phyloP scores from a whole-genome alignment of 2,113 vertebrate species.

The Serilophus lunatus region DNA sequence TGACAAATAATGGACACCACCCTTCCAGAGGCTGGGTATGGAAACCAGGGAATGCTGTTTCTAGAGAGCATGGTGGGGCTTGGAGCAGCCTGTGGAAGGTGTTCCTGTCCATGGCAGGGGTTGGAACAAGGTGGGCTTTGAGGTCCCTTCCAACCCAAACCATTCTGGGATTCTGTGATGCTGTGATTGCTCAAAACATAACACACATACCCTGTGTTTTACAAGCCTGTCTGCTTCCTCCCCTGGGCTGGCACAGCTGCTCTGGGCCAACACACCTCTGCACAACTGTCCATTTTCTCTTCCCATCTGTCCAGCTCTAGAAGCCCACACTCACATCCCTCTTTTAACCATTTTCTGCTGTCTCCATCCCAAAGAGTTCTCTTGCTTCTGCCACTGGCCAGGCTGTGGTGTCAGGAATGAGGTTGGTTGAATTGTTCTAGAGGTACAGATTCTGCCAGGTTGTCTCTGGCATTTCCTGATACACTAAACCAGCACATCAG shows the following conservation, averaged over 20 bases:
- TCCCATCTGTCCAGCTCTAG: background rate
- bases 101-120: background rate
- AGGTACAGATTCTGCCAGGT: background rate
- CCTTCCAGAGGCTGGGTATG: rapidly evolving
- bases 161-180: background rate
- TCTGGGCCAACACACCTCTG: background rate
- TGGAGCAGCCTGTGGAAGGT: background rate
- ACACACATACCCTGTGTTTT: background rate
- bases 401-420: background rate
- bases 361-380: background rate
- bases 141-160: background rate
- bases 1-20: too few relatives aligned
- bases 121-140: rapidly evolving
- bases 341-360: background rate
- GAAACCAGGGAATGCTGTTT: rapidly evolving
- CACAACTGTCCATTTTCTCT: background rate
- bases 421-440: background rate
- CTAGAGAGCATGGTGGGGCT: rapidly evolving
- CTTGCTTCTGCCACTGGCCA: background rate
- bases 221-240: background rate
- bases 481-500: background rate
- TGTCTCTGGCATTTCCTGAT: background rate
- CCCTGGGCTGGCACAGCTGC: background rate
- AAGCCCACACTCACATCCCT: background rate
- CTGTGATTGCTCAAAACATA: background rate